phyloP scores from a whole-genome alignment of 2,113 vertebrate genomes.

The Muntiacus reevesi region DNA sequence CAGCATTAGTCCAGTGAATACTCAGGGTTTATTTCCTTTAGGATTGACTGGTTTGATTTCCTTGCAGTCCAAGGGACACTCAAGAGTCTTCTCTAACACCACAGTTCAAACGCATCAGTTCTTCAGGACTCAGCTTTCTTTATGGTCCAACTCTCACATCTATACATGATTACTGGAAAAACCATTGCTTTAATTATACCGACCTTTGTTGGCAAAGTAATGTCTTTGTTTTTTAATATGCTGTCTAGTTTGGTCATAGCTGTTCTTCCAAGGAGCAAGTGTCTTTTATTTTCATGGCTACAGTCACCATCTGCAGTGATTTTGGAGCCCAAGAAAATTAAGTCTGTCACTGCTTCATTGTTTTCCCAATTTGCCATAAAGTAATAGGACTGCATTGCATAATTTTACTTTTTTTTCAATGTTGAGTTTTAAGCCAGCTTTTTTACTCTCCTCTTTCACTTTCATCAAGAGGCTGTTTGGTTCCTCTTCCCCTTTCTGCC shows the following conservation, averaged over 20 bases:
- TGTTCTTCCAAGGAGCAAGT: not conserved
- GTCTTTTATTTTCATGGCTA: not conserved
- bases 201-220: not conserved
- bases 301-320: not conserved
- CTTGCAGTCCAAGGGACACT: not conserved
- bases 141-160: not conserved
- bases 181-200: not conserved
- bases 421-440: not conserved
- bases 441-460: not conserved
- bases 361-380: not conserved
- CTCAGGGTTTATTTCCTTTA: not conserved
- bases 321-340: not conserved
- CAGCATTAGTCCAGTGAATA: not conserved
- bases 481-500: not conserved
- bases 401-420: not conserved
- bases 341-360: not conserved
- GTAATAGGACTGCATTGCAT: not conserved
- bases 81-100: not conserved
- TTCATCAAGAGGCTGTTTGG: not conserved
- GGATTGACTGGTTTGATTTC: not conserved
- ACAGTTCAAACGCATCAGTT: not conserved
- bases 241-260: not conserved
- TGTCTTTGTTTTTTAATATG: not conserved
- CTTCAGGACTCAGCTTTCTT: not conserved
- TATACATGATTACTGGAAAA: not conserved